Percentiles rank a stretch among this genome's conserved stretches.
Evolutionary conservation across 2,113 vertebrate genomes (phyloP).

Genomic region (Marmota monax): DNA sequence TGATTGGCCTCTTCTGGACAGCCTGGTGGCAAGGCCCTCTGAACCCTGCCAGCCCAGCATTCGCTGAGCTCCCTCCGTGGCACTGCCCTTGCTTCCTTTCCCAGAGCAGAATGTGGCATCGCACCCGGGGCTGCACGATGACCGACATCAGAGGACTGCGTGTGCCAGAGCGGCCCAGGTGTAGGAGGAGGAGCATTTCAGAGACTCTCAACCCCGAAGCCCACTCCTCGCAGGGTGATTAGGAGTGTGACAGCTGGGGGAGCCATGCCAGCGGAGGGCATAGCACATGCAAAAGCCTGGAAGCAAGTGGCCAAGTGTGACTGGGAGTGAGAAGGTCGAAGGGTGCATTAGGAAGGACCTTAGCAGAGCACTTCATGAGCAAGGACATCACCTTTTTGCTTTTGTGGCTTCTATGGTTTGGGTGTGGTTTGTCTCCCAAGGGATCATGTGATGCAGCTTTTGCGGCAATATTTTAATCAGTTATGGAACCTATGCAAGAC

Average conservation of each 20-base stretch:
- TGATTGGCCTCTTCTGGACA: slow-evolving; percentile 68
- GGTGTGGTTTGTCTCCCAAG: neutral
- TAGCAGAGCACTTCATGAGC: neutral
- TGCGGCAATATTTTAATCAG: too few species aligned
- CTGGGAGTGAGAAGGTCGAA: fast-evolving
- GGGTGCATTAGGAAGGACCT: neutral
- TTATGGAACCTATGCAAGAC: neutral
- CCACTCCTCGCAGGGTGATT: neutral
- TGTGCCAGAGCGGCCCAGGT: neutral
- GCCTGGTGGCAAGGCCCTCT: neutral
- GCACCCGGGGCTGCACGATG: fast-evolving
- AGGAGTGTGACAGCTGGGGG: neutral
- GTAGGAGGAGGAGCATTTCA: neutral
- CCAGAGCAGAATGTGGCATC: too few species aligned
- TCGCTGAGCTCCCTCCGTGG: neutral
- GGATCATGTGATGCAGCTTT: neutral
- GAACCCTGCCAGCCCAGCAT: neutral
- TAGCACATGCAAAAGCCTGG: neutral
- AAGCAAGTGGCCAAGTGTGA: too few species aligned
- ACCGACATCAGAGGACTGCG: too few species aligned
- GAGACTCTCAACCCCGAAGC: neutral
- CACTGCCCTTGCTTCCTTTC: neutral
- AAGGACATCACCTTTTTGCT: fast-evolving
- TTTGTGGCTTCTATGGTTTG: neutral
- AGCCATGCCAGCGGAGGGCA: neutral